Conservation (phyloP, 2,888 invertebrate genomes). For the Ethmia dodecea region DNA sequence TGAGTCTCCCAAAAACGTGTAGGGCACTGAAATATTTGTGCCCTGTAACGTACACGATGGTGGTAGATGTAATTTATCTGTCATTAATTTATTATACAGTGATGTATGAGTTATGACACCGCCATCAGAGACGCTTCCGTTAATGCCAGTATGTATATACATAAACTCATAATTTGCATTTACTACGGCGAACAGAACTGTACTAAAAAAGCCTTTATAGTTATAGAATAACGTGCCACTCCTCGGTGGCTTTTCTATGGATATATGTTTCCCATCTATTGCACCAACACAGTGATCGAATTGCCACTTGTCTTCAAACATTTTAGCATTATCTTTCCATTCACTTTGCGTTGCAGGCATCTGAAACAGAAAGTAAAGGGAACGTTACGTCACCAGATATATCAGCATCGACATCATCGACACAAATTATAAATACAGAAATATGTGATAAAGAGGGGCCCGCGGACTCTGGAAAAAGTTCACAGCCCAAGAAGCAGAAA, state of each 20-base stretch:
- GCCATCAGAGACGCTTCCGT: conserved; percentile 23
- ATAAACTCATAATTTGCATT: conserved; percentile 43
- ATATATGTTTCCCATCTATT: conserved; percentile 16
- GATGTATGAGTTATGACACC: conserved; percentile 16
- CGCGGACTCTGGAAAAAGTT: too few relatives aligned
- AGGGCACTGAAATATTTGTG: conserved; percentile 13
- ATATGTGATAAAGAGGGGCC: too few relatives aligned
- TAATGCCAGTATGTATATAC: conserved; percentile 25
- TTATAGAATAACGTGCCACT: conserved; percentile 16
- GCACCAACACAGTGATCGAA: conserved; percentile 17
- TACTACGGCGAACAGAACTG: conserved; percentile 24
- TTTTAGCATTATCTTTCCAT: conserved; percentile 13
- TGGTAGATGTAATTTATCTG: conserved; percentile 8
- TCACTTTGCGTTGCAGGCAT: too few relatives aligned
- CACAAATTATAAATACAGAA: too few relatives aligned
- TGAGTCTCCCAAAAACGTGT: conserved; percentile 18
- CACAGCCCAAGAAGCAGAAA: too few relatives aligned
- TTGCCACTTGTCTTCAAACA: conserved; percentile 13
- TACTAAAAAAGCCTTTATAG: conserved; percentile 18
- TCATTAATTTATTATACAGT: conserved; percentile 7
- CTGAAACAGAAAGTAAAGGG: too few relatives aligned
- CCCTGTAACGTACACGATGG: neutral
- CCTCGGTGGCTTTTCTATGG: conserved; percentile 12
- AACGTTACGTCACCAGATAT: too few relatives aligned
- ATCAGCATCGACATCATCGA: too few relatives aligned